Percentiles rank a stretch among this genome's conserved stretches.
These are phyloP conservation scores for Heliconius ismenius DNA, from an alignment of 2,888 invertebrate genomes.

Conservation along the genomic window DNA sequence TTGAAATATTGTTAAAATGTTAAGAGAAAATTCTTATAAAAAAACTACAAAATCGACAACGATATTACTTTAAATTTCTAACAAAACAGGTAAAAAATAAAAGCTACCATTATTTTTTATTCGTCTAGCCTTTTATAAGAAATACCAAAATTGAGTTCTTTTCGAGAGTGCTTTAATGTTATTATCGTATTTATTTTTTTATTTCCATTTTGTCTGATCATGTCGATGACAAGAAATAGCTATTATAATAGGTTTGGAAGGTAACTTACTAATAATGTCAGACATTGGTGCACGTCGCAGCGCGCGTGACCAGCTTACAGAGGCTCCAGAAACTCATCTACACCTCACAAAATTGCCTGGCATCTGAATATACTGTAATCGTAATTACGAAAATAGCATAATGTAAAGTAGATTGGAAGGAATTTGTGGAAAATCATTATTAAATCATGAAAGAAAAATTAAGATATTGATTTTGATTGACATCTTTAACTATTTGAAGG, in stretches of 20 bases:
- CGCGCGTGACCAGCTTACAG: slow-evolving; percentile 51
- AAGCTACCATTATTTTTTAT: not conserved
- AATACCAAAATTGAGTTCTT: not conserved
- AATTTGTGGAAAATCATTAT: not conserved
- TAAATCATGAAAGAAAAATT: not conserved
- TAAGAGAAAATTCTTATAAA: not conserved
- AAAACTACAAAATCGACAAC: not conserved
- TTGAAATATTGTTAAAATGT: not conserved
- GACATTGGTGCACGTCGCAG: slow-evolving; percentile 52
- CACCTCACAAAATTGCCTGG: slow-evolving; percentile 29
- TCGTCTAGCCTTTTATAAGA: not conserved
- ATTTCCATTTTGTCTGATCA: slow-evolving; percentile 12
- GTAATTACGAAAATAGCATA: slow-evolving; percentile 3
- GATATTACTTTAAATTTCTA: not conserved
- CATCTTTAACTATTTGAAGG: not conserved
- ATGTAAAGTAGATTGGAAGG: not conserved
- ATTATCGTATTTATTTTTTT: no score
- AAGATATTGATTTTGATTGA: not conserved
- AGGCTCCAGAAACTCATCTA: slow-evolving; percentile 29
- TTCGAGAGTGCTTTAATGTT: not conserved
- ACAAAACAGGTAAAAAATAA: not conserved
- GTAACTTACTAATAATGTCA: slow-evolving; percentile 51
- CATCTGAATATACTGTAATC: slow-evolving; percentile 15
- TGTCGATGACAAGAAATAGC: slow-evolving; percentile 19
- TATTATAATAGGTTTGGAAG: slow-evolving; percentile 26